Evolutionary conservation across 2,113 vertebrate genomes (phyloP), one percentile per base, ranked within the genome.

Genomic region (Ictalurus furcatus): DNA sequence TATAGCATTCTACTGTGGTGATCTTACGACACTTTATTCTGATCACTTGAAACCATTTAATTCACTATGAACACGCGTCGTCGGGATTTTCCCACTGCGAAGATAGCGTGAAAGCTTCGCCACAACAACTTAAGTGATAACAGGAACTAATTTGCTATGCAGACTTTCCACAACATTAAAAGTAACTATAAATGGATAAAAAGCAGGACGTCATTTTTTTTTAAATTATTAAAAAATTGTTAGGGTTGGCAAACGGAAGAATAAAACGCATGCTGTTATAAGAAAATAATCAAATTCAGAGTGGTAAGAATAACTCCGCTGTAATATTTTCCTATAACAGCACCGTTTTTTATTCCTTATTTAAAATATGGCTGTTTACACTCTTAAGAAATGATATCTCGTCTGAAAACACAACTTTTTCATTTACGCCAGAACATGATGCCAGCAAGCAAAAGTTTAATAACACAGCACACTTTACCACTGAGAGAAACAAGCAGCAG

Each of bases 401-500:
- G 23, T 40, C 81, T 44, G 58, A 44, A 63, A 58, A 63, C 5
- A 28, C 21, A 63, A 83, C 58, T 40, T 84, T 84, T 84, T 84
- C 34, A 63, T 84, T 84, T 40, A 28, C 28, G 34, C 81, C 23
- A 7, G 81, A 84, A 84, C 58, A 63, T 28, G 81, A 84, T 63
- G 37, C 81, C 58, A 84, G 58, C 58, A 28, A 84, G 28, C 34
- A 44, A 28, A 84, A 84, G 34, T 63, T 84, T 84, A 84, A 84
- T 84, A 84, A 84, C 81, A 63, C 34, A 17, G 80, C 56, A 28
- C 21, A 59, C 80, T 82, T 82, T 37, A 37, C 81, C 81, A 63
- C 81, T 28, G 81, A 63, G 21, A 84, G 78, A 84, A 40, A 16
- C 58, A 84, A 84, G 81, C 81, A 84, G 34, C 37, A 84, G 81